phyloP scores from a whole-genome alignment of 2,113 vertebrate species.

The Azemiops feae region DNA sequence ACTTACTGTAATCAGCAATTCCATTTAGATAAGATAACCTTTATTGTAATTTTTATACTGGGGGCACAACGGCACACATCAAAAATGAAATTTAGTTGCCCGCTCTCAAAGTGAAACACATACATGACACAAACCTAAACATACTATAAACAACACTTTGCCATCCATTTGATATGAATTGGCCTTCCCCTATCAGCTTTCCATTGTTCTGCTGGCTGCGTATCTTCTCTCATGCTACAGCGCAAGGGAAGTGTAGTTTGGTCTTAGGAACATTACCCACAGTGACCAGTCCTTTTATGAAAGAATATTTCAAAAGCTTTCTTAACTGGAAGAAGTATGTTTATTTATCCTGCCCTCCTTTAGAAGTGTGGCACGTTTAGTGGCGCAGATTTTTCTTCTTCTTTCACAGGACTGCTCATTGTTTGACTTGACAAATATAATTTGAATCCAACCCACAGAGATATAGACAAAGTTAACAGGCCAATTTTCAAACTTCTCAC shows the following conservation, averaged over 20 bases:
- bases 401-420: constrained; percentile 1
- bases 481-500: constrained; percentile 25
- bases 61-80: too few relatives aligned
- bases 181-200: not conserved
- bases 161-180: not conserved
- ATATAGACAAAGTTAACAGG: constrained; percentile 27
- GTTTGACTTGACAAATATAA: constrained; percentile 43
- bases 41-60: too few relatives aligned
- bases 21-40: too few relatives aligned
- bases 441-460: constrained; percentile 26
- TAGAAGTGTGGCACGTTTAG: not conserved
- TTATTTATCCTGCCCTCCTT: constrained; percentile 24
- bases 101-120: too few relatives aligned
- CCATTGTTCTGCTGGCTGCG: constrained; percentile 4
- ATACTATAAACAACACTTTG: too few relatives aligned
- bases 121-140: too few relatives aligned
- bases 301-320: constrained; percentile 33
- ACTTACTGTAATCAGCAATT: not conserved
- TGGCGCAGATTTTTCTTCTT: not conserved
- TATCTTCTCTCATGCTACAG: not conserved
- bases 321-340: not conserved
- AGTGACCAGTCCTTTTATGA: not conserved
- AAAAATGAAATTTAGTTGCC: too few relatives aligned
- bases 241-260: not conserved
- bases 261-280: not conserved